Evolutionary conservation across 2,113 vertebrate species (phyloP).

Genomic region (Tyrannus savana): DNA sequence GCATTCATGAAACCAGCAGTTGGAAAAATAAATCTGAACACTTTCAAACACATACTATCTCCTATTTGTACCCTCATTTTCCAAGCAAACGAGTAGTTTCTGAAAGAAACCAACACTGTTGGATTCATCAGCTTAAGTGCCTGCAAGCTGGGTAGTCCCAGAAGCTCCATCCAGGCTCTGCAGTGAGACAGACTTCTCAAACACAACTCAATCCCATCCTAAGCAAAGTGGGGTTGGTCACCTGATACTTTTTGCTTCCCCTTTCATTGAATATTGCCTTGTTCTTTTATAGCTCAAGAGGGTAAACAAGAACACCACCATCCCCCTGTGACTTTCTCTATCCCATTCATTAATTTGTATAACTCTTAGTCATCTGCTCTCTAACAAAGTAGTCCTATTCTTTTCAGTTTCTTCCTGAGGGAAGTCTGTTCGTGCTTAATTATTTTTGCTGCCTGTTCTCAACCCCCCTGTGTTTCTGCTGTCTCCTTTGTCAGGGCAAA

Average conservation of each 20-base stretch:
- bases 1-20: not conserved
- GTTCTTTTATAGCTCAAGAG: constrained; percentile 33
- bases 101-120: not conserved
- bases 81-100: not conserved
- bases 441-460: constrained; percentile 40
- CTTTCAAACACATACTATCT: not conserved
- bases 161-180: not conserved
- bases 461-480: constrained; percentile 22
- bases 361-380: constrained; percentile 56
- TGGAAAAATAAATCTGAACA: not conserved
- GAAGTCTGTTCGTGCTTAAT: constrained; percentile 19
- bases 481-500: constrained; percentile 43
- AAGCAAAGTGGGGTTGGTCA: not conserved
- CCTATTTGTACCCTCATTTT: not conserved
- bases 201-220: not conserved
- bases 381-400: constrained; percentile 52
- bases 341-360: constrained; percentile 65
- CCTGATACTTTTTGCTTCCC: constrained; percentile 5
- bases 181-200: not conserved
- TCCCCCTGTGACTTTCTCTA: not conserved
- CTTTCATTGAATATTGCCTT: constrained; percentile 34
- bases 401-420: constrained; percentile 56
- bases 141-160: not conserved
- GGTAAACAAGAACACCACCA: constrained; percentile 16
- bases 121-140: not conserved